phyloP scores from a whole-genome alignment of 2,113 vertebrate species.

The Phylloscopus trochiloides region DNA sequence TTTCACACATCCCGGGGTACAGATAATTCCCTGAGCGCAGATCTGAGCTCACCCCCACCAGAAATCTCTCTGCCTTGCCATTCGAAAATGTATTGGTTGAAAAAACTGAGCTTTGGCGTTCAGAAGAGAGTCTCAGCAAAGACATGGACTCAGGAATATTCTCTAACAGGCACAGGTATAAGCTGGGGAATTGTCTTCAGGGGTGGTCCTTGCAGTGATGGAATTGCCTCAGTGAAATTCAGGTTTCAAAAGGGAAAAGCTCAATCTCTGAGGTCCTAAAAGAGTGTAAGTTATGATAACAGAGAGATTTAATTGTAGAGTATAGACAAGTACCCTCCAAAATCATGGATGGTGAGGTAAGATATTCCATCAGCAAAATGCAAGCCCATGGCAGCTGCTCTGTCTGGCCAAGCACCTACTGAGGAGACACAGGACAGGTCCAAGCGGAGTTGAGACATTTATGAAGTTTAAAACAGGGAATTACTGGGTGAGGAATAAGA shows the following conservation, averaged over 20 bases:
- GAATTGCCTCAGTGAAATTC: not conserved
- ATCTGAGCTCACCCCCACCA: not conserved
- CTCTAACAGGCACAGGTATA: not conserved
- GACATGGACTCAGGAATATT: not conserved
- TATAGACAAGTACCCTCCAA: not conserved
- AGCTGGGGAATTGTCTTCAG: not conserved
- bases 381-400: not conserved
- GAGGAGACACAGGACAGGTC: not conserved
- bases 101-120: not conserved
- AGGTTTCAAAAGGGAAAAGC: not conserved
- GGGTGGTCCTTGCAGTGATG: not conserved
- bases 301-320: not conserved
- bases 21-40: not conserved
- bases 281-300: not conserved
- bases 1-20: not conserved
- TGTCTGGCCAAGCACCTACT: not conserved
- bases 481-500: not conserved
- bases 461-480: not conserved
- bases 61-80: not conserved
- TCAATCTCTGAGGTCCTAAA: not conserved
- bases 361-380: not conserved
- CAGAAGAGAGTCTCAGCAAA: not conserved
- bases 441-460: not conserved
- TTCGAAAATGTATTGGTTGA: fast-evolving
- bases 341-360: not conserved